These are phyloP conservation scores for Matsumyia berberina DNA, from an alignment of 2,888 invertebrate species.

Conservation along the genomic window DNA sequence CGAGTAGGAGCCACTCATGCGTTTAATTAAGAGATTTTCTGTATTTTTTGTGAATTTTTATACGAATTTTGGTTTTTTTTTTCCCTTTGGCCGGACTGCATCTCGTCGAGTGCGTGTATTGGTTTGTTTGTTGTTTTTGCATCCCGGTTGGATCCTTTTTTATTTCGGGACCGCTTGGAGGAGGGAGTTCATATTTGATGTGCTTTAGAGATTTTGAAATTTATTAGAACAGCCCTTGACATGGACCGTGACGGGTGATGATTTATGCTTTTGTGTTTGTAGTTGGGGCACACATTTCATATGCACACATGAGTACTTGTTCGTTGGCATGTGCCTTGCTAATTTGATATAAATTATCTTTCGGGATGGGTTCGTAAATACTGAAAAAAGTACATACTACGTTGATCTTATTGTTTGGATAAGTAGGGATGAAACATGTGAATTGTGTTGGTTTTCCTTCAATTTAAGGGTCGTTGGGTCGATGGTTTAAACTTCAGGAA, in stretches of 20 bases:
- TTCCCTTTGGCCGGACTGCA: conserved; percentile 1
- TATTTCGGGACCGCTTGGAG: not conserved
- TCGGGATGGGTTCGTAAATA: conserved; percentile 4
- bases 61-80: conserved; percentile 27
- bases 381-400: not conserved
- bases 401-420: not conserved
- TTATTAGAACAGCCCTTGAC: conserved; percentile 59
- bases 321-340: conserved; percentile 12
- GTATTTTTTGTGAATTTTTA: conserved; percentile 12
- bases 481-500: too few species aligned
- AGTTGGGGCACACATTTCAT: conserved; percentile 8
- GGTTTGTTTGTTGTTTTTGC: conserved; percentile 7
- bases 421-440: too few species aligned
- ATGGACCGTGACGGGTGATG: conserved; percentile 56
- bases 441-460: too few species aligned
- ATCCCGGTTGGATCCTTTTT: conserved; percentile 5
- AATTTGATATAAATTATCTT: conserved; percentile 35
- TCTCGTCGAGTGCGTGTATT: conserved; percentile 4
- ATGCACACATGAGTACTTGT: not conserved
- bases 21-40: conserved; percentile 73
- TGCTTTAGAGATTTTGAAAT: conserved; percentile 67
- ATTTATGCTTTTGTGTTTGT: conserved; percentile 18
- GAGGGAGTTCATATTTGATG: conserved; percentile 43
- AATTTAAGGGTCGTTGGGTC: too few species aligned
- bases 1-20: conserved; percentile 64